These are phyloP conservation scores for Montipora capricornis DNA, from an alignment of 64 coral and sea anemone species.

Conservation along the genomic window DNA sequence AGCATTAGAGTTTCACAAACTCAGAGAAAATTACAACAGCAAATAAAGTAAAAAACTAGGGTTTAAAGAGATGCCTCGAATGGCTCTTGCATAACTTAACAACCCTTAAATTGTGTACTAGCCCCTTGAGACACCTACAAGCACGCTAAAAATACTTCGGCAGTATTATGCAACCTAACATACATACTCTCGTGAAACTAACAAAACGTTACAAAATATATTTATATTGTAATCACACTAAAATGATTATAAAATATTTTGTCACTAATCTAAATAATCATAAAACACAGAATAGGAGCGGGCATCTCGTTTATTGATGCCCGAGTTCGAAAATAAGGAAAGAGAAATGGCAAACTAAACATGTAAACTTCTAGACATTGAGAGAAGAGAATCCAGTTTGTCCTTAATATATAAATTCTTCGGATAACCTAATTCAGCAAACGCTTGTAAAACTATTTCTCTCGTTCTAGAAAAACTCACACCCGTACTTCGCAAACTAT, in stretches of 20 bases:
- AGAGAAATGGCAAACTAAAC: too few species aligned
- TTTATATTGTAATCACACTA: constrained; percentile 38
- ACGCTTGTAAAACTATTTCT: constrained; percentile 41
- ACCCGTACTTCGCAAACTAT: constrained; percentile 27
- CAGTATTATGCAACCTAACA: too few species aligned
- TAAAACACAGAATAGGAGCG: constrained; percentile 51
- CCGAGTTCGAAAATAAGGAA: too few species aligned
- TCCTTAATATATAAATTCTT: background rate
- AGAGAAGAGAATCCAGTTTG: too few species aligned
- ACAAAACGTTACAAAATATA: too few species aligned
- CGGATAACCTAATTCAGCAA: constrained; percentile 38
- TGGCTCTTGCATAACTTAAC: constrained; percentile 46
- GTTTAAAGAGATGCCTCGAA: constrained; percentile 43
- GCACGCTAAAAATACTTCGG: too few species aligned
- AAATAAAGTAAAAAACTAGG: background rate
- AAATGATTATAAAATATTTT: constrained; percentile 61
- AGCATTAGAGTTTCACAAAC: too few species aligned
- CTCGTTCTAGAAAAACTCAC: constrained; percentile 10
- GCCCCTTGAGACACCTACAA: constrained; percentile 13
- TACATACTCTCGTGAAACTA: too few species aligned
- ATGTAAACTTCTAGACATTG: too few species aligned
- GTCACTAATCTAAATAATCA: constrained; percentile 41
- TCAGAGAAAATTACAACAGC: too few species aligned
- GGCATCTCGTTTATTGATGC: constrained; percentile 46
- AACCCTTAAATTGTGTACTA: constrained; percentile 27